Evolutionary conservation across 2,888 invertebrate genomes (phyloP), one percentile per base, ranked within the genome.

Genomic region (Hybos culiciformis): DNA sequence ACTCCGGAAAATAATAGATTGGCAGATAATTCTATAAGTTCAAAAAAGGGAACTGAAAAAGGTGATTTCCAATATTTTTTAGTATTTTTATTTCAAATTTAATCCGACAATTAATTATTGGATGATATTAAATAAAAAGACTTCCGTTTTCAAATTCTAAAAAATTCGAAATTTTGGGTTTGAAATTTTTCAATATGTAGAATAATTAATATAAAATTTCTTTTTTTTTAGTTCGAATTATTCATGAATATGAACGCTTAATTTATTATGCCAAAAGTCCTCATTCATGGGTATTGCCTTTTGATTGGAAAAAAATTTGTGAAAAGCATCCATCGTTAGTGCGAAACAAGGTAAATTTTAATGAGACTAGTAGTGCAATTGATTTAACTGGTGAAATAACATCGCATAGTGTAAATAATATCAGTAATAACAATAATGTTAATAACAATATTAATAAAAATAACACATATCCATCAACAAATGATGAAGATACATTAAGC

Each of bases 281-380:
- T 37, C 67, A 63, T 49, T 56, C 65, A 41, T 64, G 63, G 62
- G 58, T 59, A 36, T 48, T 65, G 46, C 66, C 66, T 45, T 54
- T 40, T 32, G 63, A 64, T 33, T 65, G 65, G 63, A 52, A 55
- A 26, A 60, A 58, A 48, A 67, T 67, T 44, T 50, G 57, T 47
- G 61, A 63, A 46, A 59, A 56, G 46, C 54, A 55, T 46, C 66
- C 65, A 50, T 54, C 60, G 49, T 62, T 67, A 50, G 48, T 66
- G 47, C 63, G 65, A 52, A 66, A 65, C 54, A 67, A 67, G 67
- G 67, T 67, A 67, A 66, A 50, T 51, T 49, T 44, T 42, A 50
- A 46, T 44, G 54, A 48, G 49, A 45, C 47, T 46, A 44, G 48
- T 39, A 43, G 44, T 46, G 51, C 48, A 41, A 39, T 53, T 54